Percentiles rank a stretch among this genome's conserved stretches.
Conservation (phyloP, 2,888 invertebrate genomes). For the Axea sp. region DNA sequence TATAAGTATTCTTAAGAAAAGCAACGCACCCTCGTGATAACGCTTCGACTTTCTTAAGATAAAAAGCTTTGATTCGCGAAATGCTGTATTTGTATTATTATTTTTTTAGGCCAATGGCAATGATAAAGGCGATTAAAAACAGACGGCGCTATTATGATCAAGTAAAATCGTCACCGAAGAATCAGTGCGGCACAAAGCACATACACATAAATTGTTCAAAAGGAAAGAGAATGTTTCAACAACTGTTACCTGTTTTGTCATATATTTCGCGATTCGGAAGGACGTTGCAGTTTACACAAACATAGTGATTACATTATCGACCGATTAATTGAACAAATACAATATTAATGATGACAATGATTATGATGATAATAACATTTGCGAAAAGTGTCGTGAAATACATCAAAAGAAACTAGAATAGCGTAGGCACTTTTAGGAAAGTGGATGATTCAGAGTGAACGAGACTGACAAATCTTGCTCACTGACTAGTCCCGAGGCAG, state of each 20-base stretch:
- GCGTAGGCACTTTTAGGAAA: conserved; percentile 78
- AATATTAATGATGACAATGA: conserved; percentile 10
- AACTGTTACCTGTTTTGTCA: too few species aligned
- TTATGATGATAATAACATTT: conserved; percentile 43
- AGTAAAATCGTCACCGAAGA: too few species aligned
- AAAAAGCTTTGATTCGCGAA: neutral
- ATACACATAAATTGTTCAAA: too few species aligned
- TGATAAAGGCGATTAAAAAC: too few species aligned
- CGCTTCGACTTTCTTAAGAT: neutral
- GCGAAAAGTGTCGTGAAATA: conserved; percentile 63
- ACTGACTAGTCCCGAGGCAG: conserved; percentile 28
- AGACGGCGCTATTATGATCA: too few species aligned
- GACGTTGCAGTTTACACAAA: conserved; percentile 31
- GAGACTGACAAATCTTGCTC: conserved; percentile 35
- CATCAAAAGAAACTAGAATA: conserved; percentile 69
- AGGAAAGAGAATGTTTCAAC: too few species aligned
- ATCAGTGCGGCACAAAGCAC: too few species aligned
- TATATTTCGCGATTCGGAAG: conserved; percentile 25
- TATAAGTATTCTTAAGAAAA: neutral
- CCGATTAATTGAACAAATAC: conserved; percentile 6
- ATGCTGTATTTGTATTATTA: too few species aligned
- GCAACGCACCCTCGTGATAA: neutral
- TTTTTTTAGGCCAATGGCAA: conserved; percentile 1
- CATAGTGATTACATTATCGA: conserved; percentile 4
- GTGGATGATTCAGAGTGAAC: conserved; percentile 54